Base-by-base conservation (phyloP, 1,140 invertebrate genomes). In the Caenorhabditis briggsae region DNA sequence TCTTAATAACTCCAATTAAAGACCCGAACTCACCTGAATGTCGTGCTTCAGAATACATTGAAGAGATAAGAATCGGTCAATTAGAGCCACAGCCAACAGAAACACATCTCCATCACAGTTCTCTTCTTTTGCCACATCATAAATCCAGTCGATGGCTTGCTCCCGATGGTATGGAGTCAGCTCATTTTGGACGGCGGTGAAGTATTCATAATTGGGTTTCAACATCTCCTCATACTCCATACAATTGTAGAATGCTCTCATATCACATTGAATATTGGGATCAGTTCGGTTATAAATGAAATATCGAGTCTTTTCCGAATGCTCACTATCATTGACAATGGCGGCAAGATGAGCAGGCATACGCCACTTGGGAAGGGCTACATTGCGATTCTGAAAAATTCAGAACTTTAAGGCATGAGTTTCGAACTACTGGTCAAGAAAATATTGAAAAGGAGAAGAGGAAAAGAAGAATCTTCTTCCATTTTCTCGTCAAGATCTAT, bases 171-270 rank as follows among this genome's bases (percentile, higher is more conserved):
- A 53, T 7, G 64, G 61, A 11, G 61, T 55, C n/a, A 74, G n/a
- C 1, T 85, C 14, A 8, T 58, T 46, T 33, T 85, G 84, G 12
- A 85, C 96, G 0, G 95, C 95, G 87, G 94, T 94, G 3, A 99
- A 98, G 93, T 97, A 98, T 91, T 94, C 95, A 56, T 50, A 55
- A 23, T 74, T 85, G 20, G 65, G 46, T 48, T 55, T 48, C 6
- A 58, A 65, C 9, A 9, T 20, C 48, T 78, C 70, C n/a, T 78
- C 70, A n/a, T 78, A 78, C n/a, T 78, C 70, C 70, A 78, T 78
- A 50, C 46, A 78, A 41, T 78, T 78, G n/a, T 53, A 78, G 70
- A 78, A 78, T 23, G 70, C 70, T 20, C 46, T 12, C 70, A 78
- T 78, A 41, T 78, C 70, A 23, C 48, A 20, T 78, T 78, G 70